These are phyloP conservation scores for Otus sunia DNA, from an alignment of 2,113 vertebrate genomes.

Conservation along the genomic window DNA sequence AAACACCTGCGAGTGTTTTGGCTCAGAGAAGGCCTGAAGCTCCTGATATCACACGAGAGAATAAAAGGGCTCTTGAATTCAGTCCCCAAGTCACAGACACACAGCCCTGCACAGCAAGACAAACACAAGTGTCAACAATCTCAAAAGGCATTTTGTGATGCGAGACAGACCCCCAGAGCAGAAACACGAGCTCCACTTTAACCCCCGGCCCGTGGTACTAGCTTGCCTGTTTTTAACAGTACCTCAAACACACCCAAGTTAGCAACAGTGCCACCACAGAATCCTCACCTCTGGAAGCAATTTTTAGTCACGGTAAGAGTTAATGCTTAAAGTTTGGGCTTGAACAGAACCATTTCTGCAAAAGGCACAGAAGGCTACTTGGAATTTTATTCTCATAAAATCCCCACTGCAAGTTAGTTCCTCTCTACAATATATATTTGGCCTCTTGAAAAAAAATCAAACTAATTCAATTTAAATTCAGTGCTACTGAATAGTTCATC, in stretches of 20 bases:
- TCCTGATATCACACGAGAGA: background rate
- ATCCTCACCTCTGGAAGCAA: background rate
- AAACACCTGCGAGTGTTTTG: background rate
- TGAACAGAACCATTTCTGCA: background rate
- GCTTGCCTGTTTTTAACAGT: background rate
- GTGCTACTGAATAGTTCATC: background rate
- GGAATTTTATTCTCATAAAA: background rate
- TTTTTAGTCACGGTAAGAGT: fast-evolving
- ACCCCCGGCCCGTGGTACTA: fast-evolving
- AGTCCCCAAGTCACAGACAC: background rate
- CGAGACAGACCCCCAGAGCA: background rate
- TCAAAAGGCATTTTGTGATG: background rate
- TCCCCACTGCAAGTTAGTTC: background rate
- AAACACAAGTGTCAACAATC: background rate
- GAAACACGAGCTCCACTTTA: background rate
- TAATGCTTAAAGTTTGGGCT: background rate
- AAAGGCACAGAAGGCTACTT: background rate
- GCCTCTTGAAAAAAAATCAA: background rate
- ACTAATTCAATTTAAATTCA: background rate
- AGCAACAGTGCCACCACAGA: background rate
- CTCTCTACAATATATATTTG: background rate
- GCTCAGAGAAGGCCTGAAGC: background rate
- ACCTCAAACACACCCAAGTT: background rate
- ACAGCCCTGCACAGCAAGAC: background rate
- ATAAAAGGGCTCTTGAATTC: background rate